phyloP scores from a whole-genome alignment of 2,888 invertebrate genomes.

The Gymnocheta viridis region DNA sequence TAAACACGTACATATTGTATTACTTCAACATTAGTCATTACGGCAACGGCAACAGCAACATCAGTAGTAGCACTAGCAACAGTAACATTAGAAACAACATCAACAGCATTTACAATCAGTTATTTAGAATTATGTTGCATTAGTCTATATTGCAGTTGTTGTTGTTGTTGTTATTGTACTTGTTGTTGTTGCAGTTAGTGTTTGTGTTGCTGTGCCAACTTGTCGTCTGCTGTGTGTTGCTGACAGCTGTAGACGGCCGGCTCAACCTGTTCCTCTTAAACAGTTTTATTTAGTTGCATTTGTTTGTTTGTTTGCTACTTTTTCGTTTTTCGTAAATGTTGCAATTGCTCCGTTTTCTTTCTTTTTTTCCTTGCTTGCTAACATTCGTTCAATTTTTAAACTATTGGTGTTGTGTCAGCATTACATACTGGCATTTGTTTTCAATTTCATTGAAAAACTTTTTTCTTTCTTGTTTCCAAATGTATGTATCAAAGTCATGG shows the following conservation, averaged over 20 bases:
- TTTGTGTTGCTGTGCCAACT: slow-evolving; percentile 42
- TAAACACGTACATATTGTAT: slow-evolving; percentile 68
- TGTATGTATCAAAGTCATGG: slow-evolving; percentile 60
- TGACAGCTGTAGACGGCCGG: slow-evolving; percentile 64
- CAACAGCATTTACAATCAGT: slow-evolving; percentile 57
- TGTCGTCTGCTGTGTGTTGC: slow-evolving; percentile 64
- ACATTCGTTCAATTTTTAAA: slow-evolving; percentile 53
- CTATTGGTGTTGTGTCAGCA: slow-evolving; percentile 61
- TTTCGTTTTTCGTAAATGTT: slow-evolving; percentile 31
- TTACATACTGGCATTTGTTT: slow-evolving; percentile 63
- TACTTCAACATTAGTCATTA: slow-evolving; percentile 68
- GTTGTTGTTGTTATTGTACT: slow-evolving; percentile 23
- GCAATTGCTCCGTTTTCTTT: slow-evolving; percentile 48
- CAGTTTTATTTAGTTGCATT: slow-evolving; percentile 56
- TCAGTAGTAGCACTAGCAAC: slow-evolving; percentile 6
- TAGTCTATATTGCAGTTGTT: slow-evolving; percentile 28
- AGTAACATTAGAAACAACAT: slow-evolving; percentile 33
- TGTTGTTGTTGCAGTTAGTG: slow-evolving; percentile 25
- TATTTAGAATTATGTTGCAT: slow-evolving; percentile 59
- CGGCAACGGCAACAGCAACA: slow-evolving; percentile 45
- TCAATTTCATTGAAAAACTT: slow-evolving; percentile 68
- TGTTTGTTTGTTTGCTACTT: slow-evolving; percentile 37
- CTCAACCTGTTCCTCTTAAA: slow-evolving; percentile 67
- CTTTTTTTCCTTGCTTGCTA: slow-evolving; percentile 17
- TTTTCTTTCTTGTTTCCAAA: neutral